Evolutionary conservation across 1,140 invertebrate genomes (phyloP), one percentile per base, ranked within the genome.

Genomic region (Hypothenemus hampei): DNA sequence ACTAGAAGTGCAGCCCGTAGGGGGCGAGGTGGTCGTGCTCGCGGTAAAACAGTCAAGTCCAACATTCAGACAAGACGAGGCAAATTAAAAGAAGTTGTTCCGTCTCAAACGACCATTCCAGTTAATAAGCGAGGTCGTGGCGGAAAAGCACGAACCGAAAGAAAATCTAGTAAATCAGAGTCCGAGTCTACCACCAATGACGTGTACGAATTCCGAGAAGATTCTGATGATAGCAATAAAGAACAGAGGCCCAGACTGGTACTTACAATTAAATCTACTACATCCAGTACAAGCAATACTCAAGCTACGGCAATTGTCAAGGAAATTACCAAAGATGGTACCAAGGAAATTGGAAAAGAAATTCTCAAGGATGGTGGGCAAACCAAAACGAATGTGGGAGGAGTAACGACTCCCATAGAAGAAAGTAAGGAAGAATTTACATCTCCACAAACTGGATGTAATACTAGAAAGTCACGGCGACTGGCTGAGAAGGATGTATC

Each of bases 201-300:
- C 65, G 81, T 91, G 3, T 91, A 91, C 60, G 87, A 91, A 67
- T 91, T 90, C 66, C 83, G 86, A 61, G 87, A 91, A 63, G 87
- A 90, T 66, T 86, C 85, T 20, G 85, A 86, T 39, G 87, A 90
- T 62, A 75, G 65, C 23, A 59, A 58, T 40, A 81, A 81, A 68
- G 73, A 79, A 35, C 59, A 65, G 44, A 72, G 86, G 35, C 87
- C 86, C 0, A 75, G 87, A 29, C 72, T 89, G 3, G 88, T 89
- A 51, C 73, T 89, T 1, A 89, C 87, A 0, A 89, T 90, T 33
- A 90, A 90, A 72, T 85, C 83, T 46, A 83, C 84, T 2, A 73
- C 73, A 3, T 70, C 71, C 0, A 73, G 71, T 23, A 61, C 64
- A 54, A 46, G 60, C 40, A 66, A 73, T 67, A 37, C 57, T 13